Evolutionary conservation across 2,797 vertebrate genomes (phyloP).

Genomic region (Distichodus sexfasciatus): DNA sequence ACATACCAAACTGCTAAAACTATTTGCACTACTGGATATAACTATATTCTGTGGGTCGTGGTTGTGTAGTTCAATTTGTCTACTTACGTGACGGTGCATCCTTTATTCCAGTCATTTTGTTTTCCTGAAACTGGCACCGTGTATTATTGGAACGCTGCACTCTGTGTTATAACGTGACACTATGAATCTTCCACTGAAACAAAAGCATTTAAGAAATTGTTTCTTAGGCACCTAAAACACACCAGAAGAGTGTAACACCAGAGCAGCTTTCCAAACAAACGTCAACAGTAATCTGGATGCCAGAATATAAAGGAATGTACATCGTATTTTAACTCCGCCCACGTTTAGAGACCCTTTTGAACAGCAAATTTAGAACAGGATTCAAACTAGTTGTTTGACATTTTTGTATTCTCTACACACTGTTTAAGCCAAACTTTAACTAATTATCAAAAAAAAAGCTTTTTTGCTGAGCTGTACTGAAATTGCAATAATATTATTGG

Average conservation of each 20-base stretch:
- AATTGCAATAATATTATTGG: conserved; percentile 34
- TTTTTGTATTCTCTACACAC: conserved; percentile 26
- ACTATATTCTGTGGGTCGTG: conserved; percentile 62
- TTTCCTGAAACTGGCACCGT: conserved; percentile 19
- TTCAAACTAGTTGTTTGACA: conserved; percentile 1
- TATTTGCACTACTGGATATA: conserved; percentile 77
- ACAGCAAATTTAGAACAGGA: conserved; percentile 5
- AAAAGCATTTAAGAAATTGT: conserved; percentile 1
- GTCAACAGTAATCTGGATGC: background rate
- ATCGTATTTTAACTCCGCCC: conserved; percentile 24
- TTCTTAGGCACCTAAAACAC: background rate
- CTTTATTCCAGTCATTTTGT: conserved; percentile 58
- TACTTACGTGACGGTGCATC: conserved; percentile 57
- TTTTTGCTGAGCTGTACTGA: conserved; percentile 13
- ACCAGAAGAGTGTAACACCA: background rate
- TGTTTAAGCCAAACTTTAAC: conserved; percentile 3
- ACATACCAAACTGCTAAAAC: conserved; percentile 73
- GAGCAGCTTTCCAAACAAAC: background rate
- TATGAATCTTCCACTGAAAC: background rate
- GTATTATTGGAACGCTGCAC: conserved; percentile 28
- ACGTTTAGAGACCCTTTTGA: conserved; percentile 17
- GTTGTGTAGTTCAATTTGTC: conserved; percentile 57
- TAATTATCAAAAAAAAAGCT: conserved; percentile 22
- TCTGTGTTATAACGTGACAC: conserved; percentile 13
- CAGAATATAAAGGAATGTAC: too few species aligned